phyloP scores from a whole-genome alignment of 2,113 vertebrate genomes.

The Brachyhypopomus occidentalis region DNA sequence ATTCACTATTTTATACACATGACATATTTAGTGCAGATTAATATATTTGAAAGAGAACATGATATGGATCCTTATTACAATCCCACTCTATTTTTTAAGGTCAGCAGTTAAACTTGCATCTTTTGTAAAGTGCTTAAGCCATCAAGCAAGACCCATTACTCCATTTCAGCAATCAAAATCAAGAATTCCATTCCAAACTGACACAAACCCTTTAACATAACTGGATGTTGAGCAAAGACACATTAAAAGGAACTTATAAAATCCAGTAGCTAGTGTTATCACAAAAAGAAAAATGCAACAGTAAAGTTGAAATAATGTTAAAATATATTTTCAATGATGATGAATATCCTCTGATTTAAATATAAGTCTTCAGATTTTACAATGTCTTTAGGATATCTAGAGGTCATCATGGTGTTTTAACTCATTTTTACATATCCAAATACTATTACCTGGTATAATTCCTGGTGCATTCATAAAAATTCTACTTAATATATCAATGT shows the following conservation, averaged over 20 bases:
- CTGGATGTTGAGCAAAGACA: background rate
- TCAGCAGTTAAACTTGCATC: background rate
- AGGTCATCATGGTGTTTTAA: background rate
- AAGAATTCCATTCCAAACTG: too few relatives aligned
- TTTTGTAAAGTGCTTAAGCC: background rate
- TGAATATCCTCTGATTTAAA: background rate
- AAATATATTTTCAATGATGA: too few relatives aligned
- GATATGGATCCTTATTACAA: too few relatives aligned
- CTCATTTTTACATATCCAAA: background rate
- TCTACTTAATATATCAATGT: background rate
- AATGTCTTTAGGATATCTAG: background rate
- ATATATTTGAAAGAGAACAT: too few relatives aligned
- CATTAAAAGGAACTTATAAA: too few relatives aligned
- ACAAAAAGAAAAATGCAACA: too few relatives aligned
- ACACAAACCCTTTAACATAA: background rate
- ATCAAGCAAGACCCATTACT: background rate
- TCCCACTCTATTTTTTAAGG: background rate
- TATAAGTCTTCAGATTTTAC: background rate
- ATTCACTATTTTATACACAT: too few relatives aligned
- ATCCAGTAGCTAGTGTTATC: too few relatives aligned
- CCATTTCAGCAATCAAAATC: background rate
- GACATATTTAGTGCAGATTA: too few relatives aligned
- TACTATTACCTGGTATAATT: background rate
- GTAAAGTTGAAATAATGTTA: too few relatives aligned
- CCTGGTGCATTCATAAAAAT: background rate